Percentiles rank a stretch among this genome's conserved stretches.
Evolutionary conservation across 2,797 vertebrate species (phyloP).

Genomic region (Manis javanica): DNA sequence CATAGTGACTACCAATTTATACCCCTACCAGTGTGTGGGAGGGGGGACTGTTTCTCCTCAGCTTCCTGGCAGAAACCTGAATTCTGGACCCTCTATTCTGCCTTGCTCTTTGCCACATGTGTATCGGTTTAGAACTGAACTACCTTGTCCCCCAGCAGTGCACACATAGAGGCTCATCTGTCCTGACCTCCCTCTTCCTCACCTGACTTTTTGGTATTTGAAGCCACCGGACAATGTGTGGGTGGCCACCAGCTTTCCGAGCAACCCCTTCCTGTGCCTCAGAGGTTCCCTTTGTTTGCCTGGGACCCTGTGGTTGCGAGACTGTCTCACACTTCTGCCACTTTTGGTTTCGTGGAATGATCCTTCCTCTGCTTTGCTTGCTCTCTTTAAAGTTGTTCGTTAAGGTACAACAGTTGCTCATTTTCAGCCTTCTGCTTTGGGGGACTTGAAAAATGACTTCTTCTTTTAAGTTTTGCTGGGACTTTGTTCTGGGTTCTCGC

Average conservation of each 20-base stretch:
- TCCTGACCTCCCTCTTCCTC: not conserved
- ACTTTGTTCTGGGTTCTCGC: not conserved
- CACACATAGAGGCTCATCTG: too few species aligned
- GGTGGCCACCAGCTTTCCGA: not conserved
- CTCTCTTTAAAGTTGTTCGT: not conserved
- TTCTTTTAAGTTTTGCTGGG: not conserved
- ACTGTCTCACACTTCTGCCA: not conserved
- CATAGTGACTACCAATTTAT: accelerated
- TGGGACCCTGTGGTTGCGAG: not conserved
- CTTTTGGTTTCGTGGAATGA: not conserved
- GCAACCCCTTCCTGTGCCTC: not conserved
- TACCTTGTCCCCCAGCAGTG: too few species aligned
- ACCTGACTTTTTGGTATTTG: not conserved
- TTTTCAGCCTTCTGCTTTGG: not conserved
- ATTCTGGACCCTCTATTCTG: not conserved
- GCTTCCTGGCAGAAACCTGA: not conserved
- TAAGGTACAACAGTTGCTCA: not conserved
- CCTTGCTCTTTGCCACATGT: not conserved
- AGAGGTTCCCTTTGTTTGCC: not conserved
- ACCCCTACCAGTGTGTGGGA: not conserved
- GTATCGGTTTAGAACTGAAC: not conserved
- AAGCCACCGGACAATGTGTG: not conserved
- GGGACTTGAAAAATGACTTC: not conserved
- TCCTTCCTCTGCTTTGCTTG: not conserved
- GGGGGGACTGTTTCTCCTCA: not conserved